A percentile compares a stretch with the other conserved stretches of the same genome.
These are phyloP conservation scores for Drosophila planitibia DNA, from an alignment of 2,888 invertebrate genomes.

Conservation along the genomic window DNA sequence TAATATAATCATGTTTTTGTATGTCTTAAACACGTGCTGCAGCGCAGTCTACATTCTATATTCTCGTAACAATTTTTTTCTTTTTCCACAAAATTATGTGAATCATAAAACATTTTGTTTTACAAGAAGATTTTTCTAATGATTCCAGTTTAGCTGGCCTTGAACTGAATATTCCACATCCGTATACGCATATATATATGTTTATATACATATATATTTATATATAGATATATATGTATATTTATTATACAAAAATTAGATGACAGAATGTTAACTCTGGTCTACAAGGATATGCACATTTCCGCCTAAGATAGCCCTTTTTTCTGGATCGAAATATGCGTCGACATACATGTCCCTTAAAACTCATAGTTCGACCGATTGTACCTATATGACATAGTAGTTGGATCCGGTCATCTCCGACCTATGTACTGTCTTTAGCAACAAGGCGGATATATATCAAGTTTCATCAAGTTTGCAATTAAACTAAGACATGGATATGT, in stretches of 20 bases:
- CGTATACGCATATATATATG: fast-evolving
- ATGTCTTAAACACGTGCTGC: neutral
- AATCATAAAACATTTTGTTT: neutral
- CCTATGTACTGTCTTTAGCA: neutral
- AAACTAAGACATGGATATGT: neutral
- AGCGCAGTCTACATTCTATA: neutral
- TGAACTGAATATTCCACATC: neutral
- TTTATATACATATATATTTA: no score
- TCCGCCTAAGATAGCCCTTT: neutral
- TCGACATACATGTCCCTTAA: neutral
- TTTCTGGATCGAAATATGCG: neutral
- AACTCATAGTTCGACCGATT: neutral
- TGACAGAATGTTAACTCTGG: neutral
- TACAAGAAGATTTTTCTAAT: neutral
- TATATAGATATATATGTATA: neutral
- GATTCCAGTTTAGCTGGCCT: neutral
- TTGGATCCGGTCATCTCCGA: neutral
- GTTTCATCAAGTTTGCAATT: neutral
- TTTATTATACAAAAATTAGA: neutral
- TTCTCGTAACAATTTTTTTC: neutral
- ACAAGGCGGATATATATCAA: neutral
- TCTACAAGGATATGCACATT: neutral
- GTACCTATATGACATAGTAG: no score
- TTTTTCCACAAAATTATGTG: neutral
- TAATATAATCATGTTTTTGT: neutral